Evolutionary conservation across 2,797 vertebrate genomes (phyloP), one percentile per base, ranked within the genome.

Genomic region (Lophius americanus): DNA sequence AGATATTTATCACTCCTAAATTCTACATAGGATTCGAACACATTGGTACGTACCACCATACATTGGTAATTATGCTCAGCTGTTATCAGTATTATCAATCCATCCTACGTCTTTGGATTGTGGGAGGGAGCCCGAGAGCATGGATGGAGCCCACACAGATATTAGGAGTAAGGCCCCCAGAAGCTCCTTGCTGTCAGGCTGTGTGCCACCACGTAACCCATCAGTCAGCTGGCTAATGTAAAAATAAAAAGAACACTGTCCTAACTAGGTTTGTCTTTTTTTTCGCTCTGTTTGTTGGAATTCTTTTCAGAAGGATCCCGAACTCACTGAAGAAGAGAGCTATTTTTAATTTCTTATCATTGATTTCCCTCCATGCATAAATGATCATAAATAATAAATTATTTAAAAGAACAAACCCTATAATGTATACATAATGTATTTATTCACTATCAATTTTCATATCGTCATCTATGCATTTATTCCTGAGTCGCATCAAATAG

Each of bases 1-100:
- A 68, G 61, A 54, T 64, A 81, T 81, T 1, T 64, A 78, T 66
- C 9, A n/a, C 38, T 51, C 33, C 46, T 50, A 9, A 13, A 4
- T 41, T 74, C 68, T 42, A 62, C 35, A 50, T 14, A 44, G 42
- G 42, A 11, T 44, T 55, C 50, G 1, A 63, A 66, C 54, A 54
- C 54, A 68, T 55, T 23, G 23, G 23, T 23, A 23, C 23, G 2
- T 23, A 23, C 23, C 52, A 23, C 23, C 52, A 71, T 42, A 14
- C 3, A 57, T 55, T 13, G 51, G 46, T 57, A 46, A 51, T 44
- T 46, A 4, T 44, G 9, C 47, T 7, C 10, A 10, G 13, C 53
- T 39, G 14, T 42, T 4, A 50, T 37, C 14, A 62, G 35, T 33
- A 35, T 67, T 50, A 33, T 52, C 42, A 9, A 44, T 9, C 42